Base-by-base conservation (phyloP, 1,140 invertebrate species). In the Macrobrachium rosenbergii region DNA sequence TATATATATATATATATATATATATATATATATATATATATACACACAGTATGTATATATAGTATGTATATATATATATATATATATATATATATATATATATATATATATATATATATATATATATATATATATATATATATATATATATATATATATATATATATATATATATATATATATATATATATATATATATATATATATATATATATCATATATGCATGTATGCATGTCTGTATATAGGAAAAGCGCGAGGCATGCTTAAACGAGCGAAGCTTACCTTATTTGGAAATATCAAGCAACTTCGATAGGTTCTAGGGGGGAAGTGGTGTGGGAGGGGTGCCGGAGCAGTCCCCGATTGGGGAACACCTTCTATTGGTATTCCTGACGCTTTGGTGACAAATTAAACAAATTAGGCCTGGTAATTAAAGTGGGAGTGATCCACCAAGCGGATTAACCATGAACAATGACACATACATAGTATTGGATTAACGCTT, bases 101-200 rank as follows among this genome's bases (percentile, higher is more conserved):
- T 67, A 11, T 67, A 11, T 67, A 11, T 67, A 11, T 67, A 11
- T 67, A 11, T 67, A 11, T 67, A 11, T 67, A 11, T 67, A 11
- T 67, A 11, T 67, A 11, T 67, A 11, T 67, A 5, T 67, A 11
- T 67, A 67, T 67, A 67, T 11, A 67, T 67, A 67, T 67, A 67
- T 67, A 11, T 67, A 23, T 67, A 67, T 67, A 67, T 67, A 67
- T 67, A 67, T 67, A 11, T 67, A 67, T 67, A 11, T 67, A 67
- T 67, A 67, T 67, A 67, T 67, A 67, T 67, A 67, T 67, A 67
- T 67, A 67, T 67, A 67, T 67, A 67, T 67, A 67, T 67, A 67
- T 67, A 67, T 67, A 67, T 67, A 67, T 67, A 67, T 67, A 67
- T 67, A 67, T 67, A 67, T 67, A 67, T 67, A 11, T 17, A 6